Percentiles rank a stretch among this genome's conserved stretches.
phyloP scores from a whole-genome alignment of 2,113 vertebrate genomes.

The Smithornis capensis region DNA sequence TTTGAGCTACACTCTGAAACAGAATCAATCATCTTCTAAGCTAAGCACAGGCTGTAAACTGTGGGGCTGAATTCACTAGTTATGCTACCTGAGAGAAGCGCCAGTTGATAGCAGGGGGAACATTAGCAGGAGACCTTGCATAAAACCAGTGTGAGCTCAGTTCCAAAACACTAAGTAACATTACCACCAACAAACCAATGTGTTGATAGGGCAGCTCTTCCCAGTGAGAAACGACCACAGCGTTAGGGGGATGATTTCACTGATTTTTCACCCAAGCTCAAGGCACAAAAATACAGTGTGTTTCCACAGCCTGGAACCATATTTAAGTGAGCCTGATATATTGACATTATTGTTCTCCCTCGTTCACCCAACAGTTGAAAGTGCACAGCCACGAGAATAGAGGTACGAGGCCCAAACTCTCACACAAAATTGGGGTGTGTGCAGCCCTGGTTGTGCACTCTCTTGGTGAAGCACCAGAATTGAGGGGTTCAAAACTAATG shows the following conservation, averaged over 20 bases:
- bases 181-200: neutral
- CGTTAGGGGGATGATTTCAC: neutral
- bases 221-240: neutral
- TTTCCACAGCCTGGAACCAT: neutral
- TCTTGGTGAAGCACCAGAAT: neutral
- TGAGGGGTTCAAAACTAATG: neutral
- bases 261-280: neutral
- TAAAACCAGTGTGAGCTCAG: neutral
- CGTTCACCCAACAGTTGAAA: neutral
- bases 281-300: neutral
- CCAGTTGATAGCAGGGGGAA: neutral
- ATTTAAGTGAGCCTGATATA: neutral
- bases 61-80: neutral
- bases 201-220: neutral
- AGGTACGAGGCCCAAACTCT: neutral
- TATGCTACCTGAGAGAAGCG: neutral
- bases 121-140: neutral
- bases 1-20: neutral
- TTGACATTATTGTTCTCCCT: neutral
- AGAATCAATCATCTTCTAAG: neutral
- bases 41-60: neutral
- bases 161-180: neutral
- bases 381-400: neutral
- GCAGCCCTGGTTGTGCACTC: neutral
- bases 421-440: rapidly evolving